Conservation (phyloP, 2,888 invertebrate species). For the Pyrochroa serraticornis region DNA sequence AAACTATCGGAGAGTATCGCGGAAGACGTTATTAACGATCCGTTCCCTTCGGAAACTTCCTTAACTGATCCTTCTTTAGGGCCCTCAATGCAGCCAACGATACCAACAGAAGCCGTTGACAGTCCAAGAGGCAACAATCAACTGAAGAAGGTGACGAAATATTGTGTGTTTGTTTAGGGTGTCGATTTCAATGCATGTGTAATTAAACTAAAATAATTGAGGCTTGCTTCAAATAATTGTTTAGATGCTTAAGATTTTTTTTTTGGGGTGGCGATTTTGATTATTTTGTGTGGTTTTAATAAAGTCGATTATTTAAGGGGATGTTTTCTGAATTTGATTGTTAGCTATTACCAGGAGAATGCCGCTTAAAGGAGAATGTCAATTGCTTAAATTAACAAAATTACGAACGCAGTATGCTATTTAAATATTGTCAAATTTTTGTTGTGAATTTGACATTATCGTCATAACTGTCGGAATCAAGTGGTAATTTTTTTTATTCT, state of each 20-base stretch:
- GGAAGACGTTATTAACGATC: constrained; percentile 42
- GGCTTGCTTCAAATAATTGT: constrained; percentile 22
- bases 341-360: neutral
- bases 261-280: too few relatives aligned
- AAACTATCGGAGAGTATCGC: constrained; percentile 44
- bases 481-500: constrained; percentile 12
- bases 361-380: neutral
- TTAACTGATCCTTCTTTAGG: constrained; percentile 43
- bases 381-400: neutral
- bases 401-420: neutral
- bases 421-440: neutral
- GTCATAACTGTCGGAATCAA: neutral
- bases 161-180: constrained; percentile 53
- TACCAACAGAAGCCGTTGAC: constrained; percentile 23
- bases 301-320: too few relatives aligned
- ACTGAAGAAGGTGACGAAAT: constrained; percentile 53
- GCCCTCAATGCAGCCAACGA: constrained; percentile 47
- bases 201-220: constrained; percentile 35
- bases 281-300: too few relatives aligned
- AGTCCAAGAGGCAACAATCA: constrained; percentile 62
- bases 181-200: constrained; percentile 48
- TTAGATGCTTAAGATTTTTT: neutral
- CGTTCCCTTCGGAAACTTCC: constrained; percentile 19
- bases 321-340: too few relatives aligned
- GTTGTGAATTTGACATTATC: neutral